A percentile compares a stretch with the other conserved stretches of the same genome.
These are phyloP conservation scores for Crotophaga sulcirostris DNA, from an alignment of 2,113 vertebrate species.

Conservation along the genomic window DNA sequence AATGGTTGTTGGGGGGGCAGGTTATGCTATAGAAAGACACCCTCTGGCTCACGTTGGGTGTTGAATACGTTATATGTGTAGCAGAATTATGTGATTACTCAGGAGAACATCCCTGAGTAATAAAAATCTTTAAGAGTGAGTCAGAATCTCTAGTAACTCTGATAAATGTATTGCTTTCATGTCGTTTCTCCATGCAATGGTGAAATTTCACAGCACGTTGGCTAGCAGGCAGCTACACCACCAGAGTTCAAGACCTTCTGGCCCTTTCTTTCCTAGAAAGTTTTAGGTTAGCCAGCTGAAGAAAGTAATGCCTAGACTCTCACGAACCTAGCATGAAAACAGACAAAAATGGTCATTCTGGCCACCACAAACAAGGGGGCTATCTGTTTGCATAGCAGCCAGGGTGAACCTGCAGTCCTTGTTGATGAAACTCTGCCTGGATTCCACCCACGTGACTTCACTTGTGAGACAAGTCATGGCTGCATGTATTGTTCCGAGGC, in stretches of 20 bases:
- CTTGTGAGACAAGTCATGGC: neutral
- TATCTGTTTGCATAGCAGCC: neutral
- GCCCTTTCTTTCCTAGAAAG: constrained; percentile 12
- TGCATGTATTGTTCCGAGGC: neutral
- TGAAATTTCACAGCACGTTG: neutral
- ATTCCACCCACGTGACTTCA: constrained; percentile 41
- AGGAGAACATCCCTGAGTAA: neutral
- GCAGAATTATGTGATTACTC: neutral
- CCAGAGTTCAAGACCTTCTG: neutral
- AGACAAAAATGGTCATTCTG: neutral
- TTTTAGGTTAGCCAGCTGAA: neutral
- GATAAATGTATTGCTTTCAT: neutral
- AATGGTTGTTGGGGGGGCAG: neutral
- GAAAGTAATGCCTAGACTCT: neutral
- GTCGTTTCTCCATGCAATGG: neutral
- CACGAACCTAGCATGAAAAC: neutral
- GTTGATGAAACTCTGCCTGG: constrained; percentile 34
- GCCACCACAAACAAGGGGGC: neutral
- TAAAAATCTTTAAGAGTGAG: neutral
- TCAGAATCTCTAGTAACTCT: neutral
- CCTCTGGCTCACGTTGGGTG: neutral
- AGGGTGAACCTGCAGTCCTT: neutral
- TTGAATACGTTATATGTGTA: neutral
- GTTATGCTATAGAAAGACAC: neutral
- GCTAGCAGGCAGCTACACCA: neutral